Evolutionary conservation across 2,797 vertebrate genomes (phyloP).

Genomic region (Salmo trutta): DNA sequence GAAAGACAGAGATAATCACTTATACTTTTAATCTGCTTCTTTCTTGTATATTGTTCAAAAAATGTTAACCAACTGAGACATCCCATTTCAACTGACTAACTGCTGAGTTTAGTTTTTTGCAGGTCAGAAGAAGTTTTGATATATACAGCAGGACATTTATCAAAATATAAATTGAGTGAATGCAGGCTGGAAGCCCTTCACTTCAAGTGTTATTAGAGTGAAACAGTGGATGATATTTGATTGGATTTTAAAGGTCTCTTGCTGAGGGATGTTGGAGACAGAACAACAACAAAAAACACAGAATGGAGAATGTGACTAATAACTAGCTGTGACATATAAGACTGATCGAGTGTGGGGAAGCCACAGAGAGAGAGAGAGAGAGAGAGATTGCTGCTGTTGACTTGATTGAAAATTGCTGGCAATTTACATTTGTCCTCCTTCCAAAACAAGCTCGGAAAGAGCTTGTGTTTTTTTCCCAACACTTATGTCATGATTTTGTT

Average conservation of each 20-base stretch:
- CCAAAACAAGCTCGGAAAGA: background rate
- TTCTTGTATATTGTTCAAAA: background rate
- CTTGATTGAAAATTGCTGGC: background rate
- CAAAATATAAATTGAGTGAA: background rate
- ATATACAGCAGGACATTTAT: background rate
- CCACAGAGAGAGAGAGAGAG: background rate
- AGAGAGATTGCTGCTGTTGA: background rate
- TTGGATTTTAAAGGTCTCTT: conserved; percentile 2
- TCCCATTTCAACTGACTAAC: background rate
- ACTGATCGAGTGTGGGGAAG: background rate
- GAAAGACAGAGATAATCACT: background rate
- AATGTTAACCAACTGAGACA: background rate
- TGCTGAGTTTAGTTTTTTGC: background rate
- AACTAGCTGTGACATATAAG: background rate
- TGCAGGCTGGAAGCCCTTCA: background rate
- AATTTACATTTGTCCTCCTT: background rate
- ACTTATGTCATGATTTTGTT: background rate
- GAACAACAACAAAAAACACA: background rate
- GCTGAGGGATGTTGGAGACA: background rate
- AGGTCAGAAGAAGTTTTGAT: background rate
- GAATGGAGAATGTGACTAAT: background rate
- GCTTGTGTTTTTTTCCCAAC: background rate
- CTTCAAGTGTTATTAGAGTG: background rate
- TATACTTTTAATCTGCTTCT: no score
- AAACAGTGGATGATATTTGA: background rate